A percentile compares a stretch with the other conserved stretches of the same genome.
Evolutionary conservation across 2,113 vertebrate species (phyloP).

Genomic region (Chlorodrepanis virens): DNA sequence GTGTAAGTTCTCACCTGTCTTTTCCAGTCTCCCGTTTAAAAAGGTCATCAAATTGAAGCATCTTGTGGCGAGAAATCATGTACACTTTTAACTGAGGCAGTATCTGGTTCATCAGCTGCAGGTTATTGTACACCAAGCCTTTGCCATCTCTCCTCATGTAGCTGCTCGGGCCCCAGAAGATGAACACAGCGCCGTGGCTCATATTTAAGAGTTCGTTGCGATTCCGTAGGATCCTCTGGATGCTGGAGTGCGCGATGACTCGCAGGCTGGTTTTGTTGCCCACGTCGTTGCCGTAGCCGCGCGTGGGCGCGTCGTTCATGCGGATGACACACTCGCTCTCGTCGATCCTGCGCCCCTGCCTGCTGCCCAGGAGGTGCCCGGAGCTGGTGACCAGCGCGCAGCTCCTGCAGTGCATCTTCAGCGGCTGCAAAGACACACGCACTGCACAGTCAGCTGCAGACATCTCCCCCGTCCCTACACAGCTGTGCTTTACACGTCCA

Average conservation of each 20-base stretch:
- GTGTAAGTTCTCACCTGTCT: conserved; percentile 82
- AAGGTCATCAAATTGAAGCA: conserved; percentile 95
- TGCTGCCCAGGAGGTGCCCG: conserved; percentile 86
- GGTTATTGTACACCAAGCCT: conserved; percentile 93
- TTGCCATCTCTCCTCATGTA: conserved; percentile 96
- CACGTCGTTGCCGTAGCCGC: conserved; percentile 82
- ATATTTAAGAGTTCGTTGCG: conserved; percentile 90
- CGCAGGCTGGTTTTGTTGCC: conserved; percentile 90
- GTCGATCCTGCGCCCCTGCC: conserved; percentile 85
- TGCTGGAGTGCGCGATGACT: conserved; percentile 95
- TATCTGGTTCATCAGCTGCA: conserved; percentile 92
- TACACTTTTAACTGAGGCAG: conserved; percentile 90
- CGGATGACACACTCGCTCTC: conserved; percentile 91
- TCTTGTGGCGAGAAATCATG: conserved; percentile 96
- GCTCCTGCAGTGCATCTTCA: conserved; percentile 90
- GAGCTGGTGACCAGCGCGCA: conserved; percentile 95
- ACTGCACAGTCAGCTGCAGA: not conserved
- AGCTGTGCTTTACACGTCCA: accelerated
- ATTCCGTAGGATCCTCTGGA: conserved; percentile 89
- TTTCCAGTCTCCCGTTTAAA: conserved; percentile 97
- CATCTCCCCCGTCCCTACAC: not conserved
- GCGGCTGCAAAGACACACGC: conserved; percentile 76
- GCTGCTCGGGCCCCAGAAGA: conserved; percentile 99
- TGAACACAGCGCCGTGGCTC: conserved; percentile 91
- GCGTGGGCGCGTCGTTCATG: conserved; percentile 93